Evolutionary conservation across 2,888 invertebrate genomes (phyloP).

Genomic region (Papilio protenor): DNA sequence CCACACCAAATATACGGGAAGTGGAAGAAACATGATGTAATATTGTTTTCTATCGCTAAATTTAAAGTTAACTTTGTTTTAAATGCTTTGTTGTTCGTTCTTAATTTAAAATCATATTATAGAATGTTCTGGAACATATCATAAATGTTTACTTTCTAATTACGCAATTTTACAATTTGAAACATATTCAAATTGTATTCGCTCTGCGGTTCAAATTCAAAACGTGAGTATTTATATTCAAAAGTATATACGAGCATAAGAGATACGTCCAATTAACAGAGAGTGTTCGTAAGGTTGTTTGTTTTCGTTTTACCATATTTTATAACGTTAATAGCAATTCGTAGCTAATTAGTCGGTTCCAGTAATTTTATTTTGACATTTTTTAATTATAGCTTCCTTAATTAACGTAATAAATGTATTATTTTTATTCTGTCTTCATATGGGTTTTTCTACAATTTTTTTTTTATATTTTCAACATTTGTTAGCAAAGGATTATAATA

Average conservation of each 20-base stretch:
- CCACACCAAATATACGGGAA: constrained; percentile 2
- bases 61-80: not conserved
- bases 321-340: not conserved
- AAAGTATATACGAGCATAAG: not conserved
- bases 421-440: too few relatives aligned
- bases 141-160: not conserved
- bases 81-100: not conserved
- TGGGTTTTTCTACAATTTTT: too few relatives aligned
- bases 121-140: not conserved
- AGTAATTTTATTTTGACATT: constrained; percentile 5
- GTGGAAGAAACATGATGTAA: not conserved
- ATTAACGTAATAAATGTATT: not conserved
- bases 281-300: not conserved
- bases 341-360: not conserved
- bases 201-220: not conserved
- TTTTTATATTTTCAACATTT: too few relatives aligned
- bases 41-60: not conserved
- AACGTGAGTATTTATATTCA: not conserved
- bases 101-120: not conserved
- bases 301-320: constrained; percentile 4
- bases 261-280: not conserved
- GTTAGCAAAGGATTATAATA: too few relatives aligned
- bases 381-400: not conserved
- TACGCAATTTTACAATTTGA: not conserved
- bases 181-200: not conserved